Conservation (phyloP, 2,113 vertebrate species). For the Ophiodon elongatus region DNA sequence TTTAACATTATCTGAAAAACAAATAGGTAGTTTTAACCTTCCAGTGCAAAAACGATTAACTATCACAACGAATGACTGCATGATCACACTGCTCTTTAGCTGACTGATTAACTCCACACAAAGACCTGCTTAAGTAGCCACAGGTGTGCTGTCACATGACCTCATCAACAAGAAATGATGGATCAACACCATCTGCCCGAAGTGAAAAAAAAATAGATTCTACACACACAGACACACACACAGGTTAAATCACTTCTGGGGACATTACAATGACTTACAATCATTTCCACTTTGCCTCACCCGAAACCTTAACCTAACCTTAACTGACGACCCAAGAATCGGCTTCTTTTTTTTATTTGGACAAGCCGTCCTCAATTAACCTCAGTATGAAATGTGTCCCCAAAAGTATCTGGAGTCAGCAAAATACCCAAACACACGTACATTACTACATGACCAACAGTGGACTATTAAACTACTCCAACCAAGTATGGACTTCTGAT, state of each 20-base stretch:
- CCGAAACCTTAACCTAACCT: neutral
- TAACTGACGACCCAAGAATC: too few relatives aligned
- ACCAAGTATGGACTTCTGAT: neutral
- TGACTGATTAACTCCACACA: constrained; percentile 16
- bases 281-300: neutral
- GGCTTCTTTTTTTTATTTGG: too few relatives aligned
- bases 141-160: constrained; percentile 58
- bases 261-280: too few relatives aligned
- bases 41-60: neutral
- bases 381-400: neutral
- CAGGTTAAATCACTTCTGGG: too few relatives aligned
- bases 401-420: neutral
- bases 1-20: neutral
- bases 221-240: neutral
- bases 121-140: constrained; percentile 24
- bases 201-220: neutral
- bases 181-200: constrained; percentile 32
- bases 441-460: neutral
- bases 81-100: constrained; percentile 6
- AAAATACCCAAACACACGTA: constrained; percentile 12
- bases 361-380: neutral
- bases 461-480: neutral
- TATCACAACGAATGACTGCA: too few relatives aligned
- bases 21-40: neutral
- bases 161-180: constrained; percentile 38